Conservation (phyloP, 1,140 invertebrate genomes). For the Euschistus heros region DNA sequence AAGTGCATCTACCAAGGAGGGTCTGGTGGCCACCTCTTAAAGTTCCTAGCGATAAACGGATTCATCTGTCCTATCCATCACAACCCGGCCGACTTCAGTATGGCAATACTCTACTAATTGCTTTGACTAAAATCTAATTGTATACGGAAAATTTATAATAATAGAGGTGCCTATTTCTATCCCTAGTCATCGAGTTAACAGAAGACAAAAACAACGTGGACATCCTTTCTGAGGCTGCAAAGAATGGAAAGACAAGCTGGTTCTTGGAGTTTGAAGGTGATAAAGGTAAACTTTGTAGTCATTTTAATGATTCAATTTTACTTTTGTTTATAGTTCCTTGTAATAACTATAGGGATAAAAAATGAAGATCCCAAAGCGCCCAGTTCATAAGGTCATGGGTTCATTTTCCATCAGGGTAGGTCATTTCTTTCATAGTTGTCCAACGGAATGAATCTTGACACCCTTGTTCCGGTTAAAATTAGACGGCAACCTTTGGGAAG, state of each 20-base stretch:
- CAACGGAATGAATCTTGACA: too few species aligned
- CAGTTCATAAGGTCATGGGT: too few species aligned
- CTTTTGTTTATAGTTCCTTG: too few species aligned
- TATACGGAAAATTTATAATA: not conserved
- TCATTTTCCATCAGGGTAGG: too few species aligned
- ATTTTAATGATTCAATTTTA: too few species aligned
- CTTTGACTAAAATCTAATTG: not conserved
- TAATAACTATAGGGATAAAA: too few species aligned
- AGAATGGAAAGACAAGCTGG: constrained; percentile 31
- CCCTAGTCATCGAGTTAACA: constrained; percentile 15
- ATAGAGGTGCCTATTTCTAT: not conserved
- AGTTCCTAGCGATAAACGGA: constrained; percentile 53
- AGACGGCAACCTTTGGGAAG: too few species aligned
- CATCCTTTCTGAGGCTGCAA: constrained; percentile 29
- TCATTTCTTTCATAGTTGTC: too few species aligned
- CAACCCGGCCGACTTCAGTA: constrained; percentile 74
- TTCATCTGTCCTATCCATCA: constrained; percentile 62
- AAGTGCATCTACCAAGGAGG: constrained; percentile 64
- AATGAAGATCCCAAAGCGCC: too few species aligned
- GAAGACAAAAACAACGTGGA: constrained; percentile 29
- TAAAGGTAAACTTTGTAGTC: too few species aligned
- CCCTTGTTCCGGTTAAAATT: too few species aligned
- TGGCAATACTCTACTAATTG: constrained; percentile 32
- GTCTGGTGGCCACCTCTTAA: constrained; percentile 47
- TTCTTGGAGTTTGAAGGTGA: too few species aligned